Evolutionary conservation across 2,797 vertebrate genomes (phyloP).

Genomic region (Nannoperca australis): DNA sequence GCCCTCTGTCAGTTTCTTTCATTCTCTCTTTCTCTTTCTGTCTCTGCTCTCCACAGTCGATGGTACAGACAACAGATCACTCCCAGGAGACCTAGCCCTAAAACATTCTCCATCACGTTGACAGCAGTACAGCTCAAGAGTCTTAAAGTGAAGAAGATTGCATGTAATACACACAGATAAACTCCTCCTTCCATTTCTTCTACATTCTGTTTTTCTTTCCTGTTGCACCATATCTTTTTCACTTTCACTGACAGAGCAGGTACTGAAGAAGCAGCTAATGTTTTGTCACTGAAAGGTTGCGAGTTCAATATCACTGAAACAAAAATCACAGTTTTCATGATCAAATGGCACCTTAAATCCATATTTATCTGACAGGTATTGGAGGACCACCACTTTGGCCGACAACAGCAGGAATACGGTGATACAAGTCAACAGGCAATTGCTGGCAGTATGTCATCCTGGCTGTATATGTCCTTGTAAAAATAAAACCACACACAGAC

Average conservation of each 20-base stretch:
- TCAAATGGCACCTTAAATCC: slow-evolving; percentile 64
- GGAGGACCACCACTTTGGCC: slow-evolving; percentile 54
- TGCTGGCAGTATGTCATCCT: slow-evolving; percentile 66
- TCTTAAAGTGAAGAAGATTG: slow-evolving; percentile 80
- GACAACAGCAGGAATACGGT: slow-evolving; percentile 52
- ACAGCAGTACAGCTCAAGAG: slow-evolving; percentile 68
- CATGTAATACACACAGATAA: slow-evolving; percentile 73
- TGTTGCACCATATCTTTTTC: slow-evolving; percentile 41
- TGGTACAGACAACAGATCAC: slow-evolving; percentile 79
- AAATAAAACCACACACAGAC: slow-evolving; percentile 68
- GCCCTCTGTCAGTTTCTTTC: slow-evolving; percentile 73
- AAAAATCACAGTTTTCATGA: slow-evolving; percentile 40
- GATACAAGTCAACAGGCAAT: slow-evolving; percentile 59
- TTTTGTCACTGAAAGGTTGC: slow-evolving; percentile 12
- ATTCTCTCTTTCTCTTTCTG: slow-evolving; percentile 53
- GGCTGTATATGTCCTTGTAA: slow-evolving; percentile 79
- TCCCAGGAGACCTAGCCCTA: slow-evolving; percentile 76
- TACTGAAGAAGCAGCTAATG: slow-evolving; percentile 13
- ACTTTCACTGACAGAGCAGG: slow-evolving; percentile 49
- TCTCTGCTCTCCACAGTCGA: slow-evolving; percentile 71
- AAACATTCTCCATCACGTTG: slow-evolving; percentile 82
- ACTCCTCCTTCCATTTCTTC: slow-evolving; percentile 63
- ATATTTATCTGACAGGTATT: slow-evolving; percentile 60
- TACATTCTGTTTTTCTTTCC: slow-evolving; percentile 34
- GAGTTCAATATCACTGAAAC: slow-evolving; percentile 22